phyloP scores from a whole-genome alignment of 2,888 invertebrate genomes.

The Amiota communis region DNA sequence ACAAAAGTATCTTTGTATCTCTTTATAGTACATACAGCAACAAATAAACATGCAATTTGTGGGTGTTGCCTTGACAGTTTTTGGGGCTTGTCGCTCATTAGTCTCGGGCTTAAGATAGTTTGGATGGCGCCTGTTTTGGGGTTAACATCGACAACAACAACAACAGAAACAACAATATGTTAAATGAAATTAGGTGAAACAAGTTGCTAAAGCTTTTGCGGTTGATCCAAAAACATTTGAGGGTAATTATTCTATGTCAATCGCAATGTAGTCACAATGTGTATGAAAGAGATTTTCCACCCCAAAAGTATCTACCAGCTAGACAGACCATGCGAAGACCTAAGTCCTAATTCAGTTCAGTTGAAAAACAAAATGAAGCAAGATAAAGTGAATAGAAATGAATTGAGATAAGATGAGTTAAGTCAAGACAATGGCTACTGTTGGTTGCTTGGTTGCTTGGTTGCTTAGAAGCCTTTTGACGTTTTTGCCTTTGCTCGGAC shows the following conservation, averaged over 20 bases:
- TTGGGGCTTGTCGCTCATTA: conserved; percentile 63
- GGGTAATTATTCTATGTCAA: conserved; percentile 12
- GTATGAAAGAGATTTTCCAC: no score
- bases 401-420: background rate
- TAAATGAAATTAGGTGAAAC: conserved; percentile 1
- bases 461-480: conserved; percentile 35
- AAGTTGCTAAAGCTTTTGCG: background rate
- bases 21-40: no score
- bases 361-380: background rate
- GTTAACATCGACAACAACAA: background rate
- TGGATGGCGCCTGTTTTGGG: conserved; percentile 33
- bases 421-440: background rate
- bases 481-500: conserved; percentile 38
- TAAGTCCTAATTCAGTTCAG: background rate
- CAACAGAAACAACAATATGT: no score
- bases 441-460: background rate
- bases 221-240: background rate
- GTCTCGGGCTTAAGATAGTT: conserved; percentile 55
- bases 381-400: conserved; percentile 1
- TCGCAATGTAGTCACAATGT: background rate
- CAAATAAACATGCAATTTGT: conserved; percentile 36
- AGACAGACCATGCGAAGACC: no score
- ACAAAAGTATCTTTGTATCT: no score
- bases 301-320: background rate
- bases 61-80: conserved; percentile 63